Evolutionary conservation across 2,888 invertebrate species (phyloP).

Genomic region (Agriotes lineatus): DNA sequence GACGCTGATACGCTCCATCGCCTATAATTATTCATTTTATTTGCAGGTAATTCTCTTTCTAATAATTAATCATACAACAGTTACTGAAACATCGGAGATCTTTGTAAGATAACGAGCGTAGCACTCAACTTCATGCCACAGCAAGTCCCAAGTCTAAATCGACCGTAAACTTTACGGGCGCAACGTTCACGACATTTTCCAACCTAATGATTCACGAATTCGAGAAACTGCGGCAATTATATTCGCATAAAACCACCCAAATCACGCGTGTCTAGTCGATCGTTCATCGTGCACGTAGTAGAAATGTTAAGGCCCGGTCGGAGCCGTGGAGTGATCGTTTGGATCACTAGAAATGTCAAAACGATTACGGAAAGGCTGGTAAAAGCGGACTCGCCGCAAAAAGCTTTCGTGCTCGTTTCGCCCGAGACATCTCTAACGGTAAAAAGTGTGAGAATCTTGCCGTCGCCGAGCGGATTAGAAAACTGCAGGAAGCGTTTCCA

Average conservation of each 20-base stretch:
- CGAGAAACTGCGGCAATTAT: background rate
- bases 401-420: conserved; percentile 9
- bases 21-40: too few relatives aligned
- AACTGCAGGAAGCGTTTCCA: conserved; percentile 3
- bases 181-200: background rate
- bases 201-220: conserved; percentile 4
- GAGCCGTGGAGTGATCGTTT: conserved; percentile 3
- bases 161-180: background rate
- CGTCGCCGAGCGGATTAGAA: background rate
- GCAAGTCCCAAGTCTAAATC: background rate
- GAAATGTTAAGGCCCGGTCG: background rate
- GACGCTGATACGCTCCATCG: too few relatives aligned
- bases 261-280: conserved; percentile 2
- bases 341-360: conserved; percentile 11
- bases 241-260: background rate
- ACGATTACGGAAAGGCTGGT: conserved; percentile 5
- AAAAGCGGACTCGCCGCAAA: background rate
- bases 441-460: conserved; percentile 10
- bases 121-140: too few relatives aligned
- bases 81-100: too few relatives aligned
- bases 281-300: background rate
- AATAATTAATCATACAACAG: too few relatives aligned
- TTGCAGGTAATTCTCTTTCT: too few relatives aligned
- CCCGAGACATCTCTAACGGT: conserved; percentile 3
- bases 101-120: too few relatives aligned